These are phyloP conservation scores for Calameuta filiformis DNA, from an alignment of 2,888 invertebrate genomes.

Conservation along the genomic window DNA sequence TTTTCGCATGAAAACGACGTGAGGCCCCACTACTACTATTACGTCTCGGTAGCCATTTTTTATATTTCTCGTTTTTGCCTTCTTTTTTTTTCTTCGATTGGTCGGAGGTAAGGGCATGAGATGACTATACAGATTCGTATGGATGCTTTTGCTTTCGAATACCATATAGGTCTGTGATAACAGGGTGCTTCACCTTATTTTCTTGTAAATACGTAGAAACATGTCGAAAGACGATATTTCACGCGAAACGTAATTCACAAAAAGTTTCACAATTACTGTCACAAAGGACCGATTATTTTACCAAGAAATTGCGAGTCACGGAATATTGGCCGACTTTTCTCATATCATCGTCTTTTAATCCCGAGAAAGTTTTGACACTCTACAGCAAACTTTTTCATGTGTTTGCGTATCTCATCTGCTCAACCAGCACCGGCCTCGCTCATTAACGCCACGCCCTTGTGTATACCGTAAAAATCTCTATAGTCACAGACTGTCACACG, in stretches of 20 bases:
- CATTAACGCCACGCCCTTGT: background rate
- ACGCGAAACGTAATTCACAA: background rate
- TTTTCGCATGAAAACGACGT: background rate
- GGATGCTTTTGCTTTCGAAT: background rate
- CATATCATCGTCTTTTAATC: background rate
- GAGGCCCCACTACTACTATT: background rate
- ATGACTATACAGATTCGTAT: background rate
- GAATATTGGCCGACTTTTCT: background rate
- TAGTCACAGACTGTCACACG: background rate
- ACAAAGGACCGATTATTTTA: background rate
- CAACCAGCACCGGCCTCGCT: background rate
- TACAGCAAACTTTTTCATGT: background rate
- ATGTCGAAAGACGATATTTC: background rate
- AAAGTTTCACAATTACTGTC: background rate
- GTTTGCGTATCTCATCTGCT: background rate
- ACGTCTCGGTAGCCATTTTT: background rate
- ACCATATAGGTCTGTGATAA: background rate
- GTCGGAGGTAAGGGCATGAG: background rate
- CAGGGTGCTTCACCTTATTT: background rate
- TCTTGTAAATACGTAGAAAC: background rate
- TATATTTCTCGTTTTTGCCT: background rate
- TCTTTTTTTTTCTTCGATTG: background rate
- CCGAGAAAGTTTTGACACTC: background rate
- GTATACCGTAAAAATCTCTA: background rate
- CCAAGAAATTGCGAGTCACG: background rate